These are phyloP conservation scores for Lordiphosa mommai DNA, from an alignment of 1,140 invertebrate species.

Conservation along the genomic window DNA sequence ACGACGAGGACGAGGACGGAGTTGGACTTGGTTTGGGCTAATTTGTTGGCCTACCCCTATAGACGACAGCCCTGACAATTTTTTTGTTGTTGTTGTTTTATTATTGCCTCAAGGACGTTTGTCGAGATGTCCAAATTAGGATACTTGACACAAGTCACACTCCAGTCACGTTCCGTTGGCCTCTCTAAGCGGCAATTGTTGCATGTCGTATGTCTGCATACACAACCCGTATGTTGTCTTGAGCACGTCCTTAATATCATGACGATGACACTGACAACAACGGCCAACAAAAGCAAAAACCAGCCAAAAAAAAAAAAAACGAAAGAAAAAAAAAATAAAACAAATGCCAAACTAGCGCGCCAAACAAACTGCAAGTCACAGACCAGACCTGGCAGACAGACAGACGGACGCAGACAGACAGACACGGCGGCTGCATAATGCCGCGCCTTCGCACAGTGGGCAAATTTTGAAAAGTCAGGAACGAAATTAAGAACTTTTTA, in stretches of 20 bases:
- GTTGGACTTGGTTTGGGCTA: conserved; percentile 29
- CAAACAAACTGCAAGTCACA: conserved; percentile 66
- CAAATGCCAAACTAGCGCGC: conserved; percentile 67
- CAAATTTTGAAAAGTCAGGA: conserved; percentile 2
- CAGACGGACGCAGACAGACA: conserved; percentile 28
- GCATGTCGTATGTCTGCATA: conserved; percentile 57
- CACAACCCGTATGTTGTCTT: conserved; percentile 42
- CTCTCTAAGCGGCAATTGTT: conserved; percentile 52
- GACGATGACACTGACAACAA: conserved; percentile 45
- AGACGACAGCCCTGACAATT: conserved; percentile 20
- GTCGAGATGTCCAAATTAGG: conserved; percentile 66
- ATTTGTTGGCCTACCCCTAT: conserved; percentile 28
- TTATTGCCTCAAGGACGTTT: conserved; percentile 63
- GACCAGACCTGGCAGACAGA: conserved; percentile 14
- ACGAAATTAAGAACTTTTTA: too few species aligned
- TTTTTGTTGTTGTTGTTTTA: conserved; percentile 4
- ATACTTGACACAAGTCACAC: conserved; percentile 65
- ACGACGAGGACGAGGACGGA: not conserved
- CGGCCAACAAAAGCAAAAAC: conserved; percentile 8
- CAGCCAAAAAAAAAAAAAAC: conserved; percentile 21
- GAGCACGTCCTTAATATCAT: conserved; percentile 72
- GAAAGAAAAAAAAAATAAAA: conserved; percentile 46
- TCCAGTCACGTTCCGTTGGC: conserved; percentile 60
- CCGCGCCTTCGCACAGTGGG: conserved; percentile 1
- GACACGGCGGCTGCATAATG: conserved; percentile 56